Evolutionary conservation across 2,888 invertebrate genomes (phyloP), one percentile per base, ranked within the genome.

Genomic region (Serripes groenlandicus): DNA sequence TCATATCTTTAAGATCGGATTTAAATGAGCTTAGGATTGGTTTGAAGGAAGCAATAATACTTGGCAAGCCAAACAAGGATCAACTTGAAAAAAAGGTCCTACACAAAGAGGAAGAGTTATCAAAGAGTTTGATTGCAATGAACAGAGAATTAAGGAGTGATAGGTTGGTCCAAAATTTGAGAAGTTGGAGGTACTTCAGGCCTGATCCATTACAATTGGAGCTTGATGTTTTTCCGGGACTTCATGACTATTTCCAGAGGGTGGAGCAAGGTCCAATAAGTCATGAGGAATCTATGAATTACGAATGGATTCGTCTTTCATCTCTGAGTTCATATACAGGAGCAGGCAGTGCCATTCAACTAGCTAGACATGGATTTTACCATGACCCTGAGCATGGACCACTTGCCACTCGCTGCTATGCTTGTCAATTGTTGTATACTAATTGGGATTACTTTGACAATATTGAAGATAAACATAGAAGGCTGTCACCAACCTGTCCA

Each of bases 281-380:
- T 34, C 64, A 28, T 42, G 30, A 74, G 26, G 74, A 78, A 52
- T 18, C 54, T 54, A 60, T 74, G 64, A 42, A n/a, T 3, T 74
- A 73, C 69, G 77, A 82, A 49, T 78, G 77, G 82, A 37, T 75
- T 9, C 32, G 82, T 7, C 58, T 82, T 26, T 23, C 71, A 5
- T 56, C 77, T 0, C 78, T 82, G 58, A 30, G 37, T 21, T 28
- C 52, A 26, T 82, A 82, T 37, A 49, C 35, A 1, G 82, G 78
- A 15, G 56, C 35, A 56, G 78, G 78, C 18, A 75, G 70, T 70
- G 42, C 69, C 5, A 35, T 82, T 2, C 54, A 37, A 26, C 60
- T 82, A 30, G 82, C 82, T 58, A 52, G 77, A n/a, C 66, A 77
- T 75, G 82, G 78, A 28, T 82, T 82, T 32, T 78, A 75, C 21